Base-by-base conservation (phyloP, 2,113 vertebrate species). In the Crotophaga sulcirostris region DNA sequence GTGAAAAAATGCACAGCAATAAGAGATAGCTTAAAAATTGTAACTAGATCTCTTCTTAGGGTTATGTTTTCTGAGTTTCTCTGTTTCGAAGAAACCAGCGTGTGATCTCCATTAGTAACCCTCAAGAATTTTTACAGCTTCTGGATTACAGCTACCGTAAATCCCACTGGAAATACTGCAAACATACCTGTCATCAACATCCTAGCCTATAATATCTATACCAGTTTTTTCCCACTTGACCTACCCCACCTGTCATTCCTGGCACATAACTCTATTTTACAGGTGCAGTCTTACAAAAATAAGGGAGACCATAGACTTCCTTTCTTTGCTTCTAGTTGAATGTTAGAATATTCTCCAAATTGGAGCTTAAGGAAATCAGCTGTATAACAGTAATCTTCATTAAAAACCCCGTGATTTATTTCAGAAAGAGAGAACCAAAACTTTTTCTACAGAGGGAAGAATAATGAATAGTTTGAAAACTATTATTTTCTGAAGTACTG, bases 91-190 rank as follows among this genome's bases (percentile, higher is more conserved):
- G 29, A 67, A 42, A 38, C 44, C 87, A 85, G 47, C 52, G 13
- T 73, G 58, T 69, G 38, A 75, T 76, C 89, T 83, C 72, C 34
- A 62, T 62, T 60, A 82, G n/a, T 62, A 77, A 73, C 34, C 42
- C 4, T 5, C 24, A 92, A 80, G 52, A 94, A 69, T 60, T 91
- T 89, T 89, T 79, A 86, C 34, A 74, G 54, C 62, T 85, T 90
- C 70, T 95, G 74, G 66, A 60, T 54, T 91, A 72, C 49, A 86
- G n/a, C 80, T 82, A 34, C 63, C 0, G 6, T 85, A 93, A 95
- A 93, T 89, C 67, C 94, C 84, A 34, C 36, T 69, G 64, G 59
- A 95, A 92, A 88, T 10, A 24, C 36, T 85, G 44, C 74, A 87
- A 79, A 45, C 15, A 20, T 83, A 79, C 70, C 51, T 80, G 70